phyloP scores from a whole-genome alignment of 1,140 invertebrate genomes.

The Halictus rubicundus region DNA sequence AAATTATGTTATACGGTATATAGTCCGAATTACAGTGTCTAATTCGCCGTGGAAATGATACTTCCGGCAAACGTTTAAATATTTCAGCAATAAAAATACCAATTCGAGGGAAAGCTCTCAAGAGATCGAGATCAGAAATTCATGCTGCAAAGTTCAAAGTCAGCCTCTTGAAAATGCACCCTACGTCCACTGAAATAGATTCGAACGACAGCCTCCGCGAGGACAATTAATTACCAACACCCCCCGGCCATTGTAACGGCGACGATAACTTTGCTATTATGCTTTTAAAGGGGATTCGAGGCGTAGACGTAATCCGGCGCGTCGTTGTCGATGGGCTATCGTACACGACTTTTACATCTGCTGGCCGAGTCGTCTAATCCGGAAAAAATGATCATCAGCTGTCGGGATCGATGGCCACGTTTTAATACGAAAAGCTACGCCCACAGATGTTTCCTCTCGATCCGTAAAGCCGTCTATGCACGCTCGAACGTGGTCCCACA shows the following conservation, averaged over 20 bases:
- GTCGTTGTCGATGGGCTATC: not conserved
- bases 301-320: not conserved
- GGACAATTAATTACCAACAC: conserved; percentile 69
- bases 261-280: conserved; percentile 69
- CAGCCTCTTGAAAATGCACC: not conserved
- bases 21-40: too few relatives aligned
- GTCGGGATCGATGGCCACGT: not conserved
- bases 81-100: too few relatives aligned
- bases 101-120: too few relatives aligned
- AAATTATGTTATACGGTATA: too few relatives aligned
- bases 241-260: conserved; percentile 47
- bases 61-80: too few relatives aligned
- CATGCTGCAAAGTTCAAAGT: too few relatives aligned
- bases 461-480: too few relatives aligned
- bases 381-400: conserved; percentile 12
- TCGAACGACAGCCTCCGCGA: conserved; percentile 51
- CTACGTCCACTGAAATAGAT: conserved; percentile 36
- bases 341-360: not conserved
- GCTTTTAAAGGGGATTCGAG: conserved; percentile 64
- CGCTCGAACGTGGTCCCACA: too few relatives aligned
- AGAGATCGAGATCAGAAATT: too few relatives aligned
- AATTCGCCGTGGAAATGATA: too few relatives aligned
- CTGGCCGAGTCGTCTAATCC: conserved; percentile 13
- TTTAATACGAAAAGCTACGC: not conserved
- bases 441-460: conserved; percentile 8